Conservation (phyloP, 1,140 invertebrate genomes). For the Archivesica marissinica region DNA sequence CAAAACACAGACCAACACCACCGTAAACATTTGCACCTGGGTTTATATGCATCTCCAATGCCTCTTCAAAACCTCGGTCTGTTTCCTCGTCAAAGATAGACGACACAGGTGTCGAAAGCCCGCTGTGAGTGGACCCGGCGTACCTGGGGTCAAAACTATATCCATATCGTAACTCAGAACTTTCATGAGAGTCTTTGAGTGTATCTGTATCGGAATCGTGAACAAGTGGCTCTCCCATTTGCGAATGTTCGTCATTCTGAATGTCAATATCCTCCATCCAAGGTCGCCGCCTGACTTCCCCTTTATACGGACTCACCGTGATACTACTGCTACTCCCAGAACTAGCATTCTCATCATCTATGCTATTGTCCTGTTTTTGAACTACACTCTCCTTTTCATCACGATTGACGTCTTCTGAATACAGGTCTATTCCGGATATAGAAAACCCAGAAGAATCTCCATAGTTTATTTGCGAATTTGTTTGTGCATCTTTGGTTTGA, state of each 20-base stretch:
- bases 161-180: conserved; percentile 8
- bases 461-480: neutral
- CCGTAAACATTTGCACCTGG: conserved; percentile 43
- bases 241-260: conserved; percentile 1
- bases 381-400: neutral
- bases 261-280: conserved; percentile 44
- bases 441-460: conserved; percentile 15
- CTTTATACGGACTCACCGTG: conserved; percentile 37
- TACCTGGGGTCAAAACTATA: conserved; percentile 1
- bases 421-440: neutral
- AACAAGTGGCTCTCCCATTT: conserved; percentile 31
- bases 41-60: conserved; percentile 56
- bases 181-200: conserved; percentile 14
- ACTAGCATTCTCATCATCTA: conserved; percentile 52
- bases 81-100: conserved; percentile 66
- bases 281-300: neutral
- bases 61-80: conserved; percentile 65
- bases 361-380: conserved; percentile 17
- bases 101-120: conserved; percentile 51
- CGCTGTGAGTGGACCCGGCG: conserved; percentile 15
- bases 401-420: neutral
- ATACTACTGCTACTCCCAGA: conserved; percentile 49
- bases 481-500: neutral
- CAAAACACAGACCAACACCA: conserved; percentile 64
- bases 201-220: conserved; percentile 58